Percentiles rank a stretch among this genome's conserved stretches.
phyloP scores from a whole-genome alignment of 2,113 vertebrate genomes.

The Barnardius zonarius region DNA sequence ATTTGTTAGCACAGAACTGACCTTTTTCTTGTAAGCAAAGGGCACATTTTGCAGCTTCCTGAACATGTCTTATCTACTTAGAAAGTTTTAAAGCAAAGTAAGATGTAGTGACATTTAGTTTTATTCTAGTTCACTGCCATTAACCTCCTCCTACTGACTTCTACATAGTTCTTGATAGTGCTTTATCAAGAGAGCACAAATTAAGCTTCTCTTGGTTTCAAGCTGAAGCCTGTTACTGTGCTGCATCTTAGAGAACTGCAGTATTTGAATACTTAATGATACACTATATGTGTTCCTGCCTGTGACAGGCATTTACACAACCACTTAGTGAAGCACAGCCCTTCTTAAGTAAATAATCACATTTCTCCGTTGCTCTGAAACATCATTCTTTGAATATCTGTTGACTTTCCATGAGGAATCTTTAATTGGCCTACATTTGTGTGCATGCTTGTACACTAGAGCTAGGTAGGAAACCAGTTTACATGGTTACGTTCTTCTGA shows the following conservation, averaged over 20 bases:
- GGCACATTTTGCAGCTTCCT: conserved; percentile 77
- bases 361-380: neutral
- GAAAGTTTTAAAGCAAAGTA: conserved; percentile 67
- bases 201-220: neutral
- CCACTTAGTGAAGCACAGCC: neutral
- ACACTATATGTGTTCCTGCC: neutral
- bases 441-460: neutral
- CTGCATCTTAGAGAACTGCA: neutral
- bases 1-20: conserved; percentile 70
- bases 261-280: neutral
- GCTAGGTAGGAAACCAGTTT: neutral
- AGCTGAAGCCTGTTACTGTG: neutral
- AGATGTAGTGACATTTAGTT: conserved; percentile 79
- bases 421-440: neutral
- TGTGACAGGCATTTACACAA: neutral
- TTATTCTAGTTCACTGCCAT: conserved; percentile 75
- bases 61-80: conserved; percentile 75
- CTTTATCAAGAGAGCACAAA: conserved; percentile 28
- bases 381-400: neutral
- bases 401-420: neutral
- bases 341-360: neutral
- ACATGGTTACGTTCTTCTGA: neutral
- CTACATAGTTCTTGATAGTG: neutral
- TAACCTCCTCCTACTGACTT: conserved; percentile 66
- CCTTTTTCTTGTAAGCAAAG: conserved; percentile 78